Evolutionary conservation across 2,797 vertebrate genomes (phyloP).

Genomic region (Iguana delicatissima): DNA sequence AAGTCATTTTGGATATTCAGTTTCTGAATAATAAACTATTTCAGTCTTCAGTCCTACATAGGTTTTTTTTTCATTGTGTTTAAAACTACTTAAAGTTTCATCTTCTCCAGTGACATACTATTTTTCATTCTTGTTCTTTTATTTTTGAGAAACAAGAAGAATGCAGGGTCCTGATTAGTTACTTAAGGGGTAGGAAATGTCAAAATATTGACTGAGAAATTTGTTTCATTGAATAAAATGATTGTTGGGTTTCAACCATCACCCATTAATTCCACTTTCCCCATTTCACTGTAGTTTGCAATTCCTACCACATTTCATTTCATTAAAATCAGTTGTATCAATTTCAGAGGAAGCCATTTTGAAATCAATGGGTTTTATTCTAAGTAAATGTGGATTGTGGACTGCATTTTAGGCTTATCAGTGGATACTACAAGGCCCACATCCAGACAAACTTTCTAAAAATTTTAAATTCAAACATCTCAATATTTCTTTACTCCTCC

Average conservation of each 20-base stretch:
- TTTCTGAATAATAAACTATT: conserved; percentile 37
- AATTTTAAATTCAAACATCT: conserved; percentile 29
- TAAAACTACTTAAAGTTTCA: background rate
- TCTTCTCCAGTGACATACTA: background rate
- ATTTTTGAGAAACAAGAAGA: conserved; percentile 33
- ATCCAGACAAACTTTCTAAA: background rate
- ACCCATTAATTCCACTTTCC: background rate
- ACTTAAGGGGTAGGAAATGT: conserved; percentile 20
- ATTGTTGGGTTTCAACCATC: background rate
- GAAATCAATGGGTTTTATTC: background rate
- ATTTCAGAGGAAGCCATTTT: background rate
- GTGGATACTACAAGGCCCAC: background rate
- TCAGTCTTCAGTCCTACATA: conserved; percentile 12
- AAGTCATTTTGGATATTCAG: conserved; percentile 40
- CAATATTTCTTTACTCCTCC: background rate
- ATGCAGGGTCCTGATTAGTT: background rate
- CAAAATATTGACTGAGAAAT: background rate
- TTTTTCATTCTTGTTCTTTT: conserved; percentile 19
- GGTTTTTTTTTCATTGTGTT: background rate
- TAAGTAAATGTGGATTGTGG: background rate
- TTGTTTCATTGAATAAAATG: background rate
- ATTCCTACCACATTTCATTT: background rate
- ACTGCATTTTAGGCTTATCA: background rate
- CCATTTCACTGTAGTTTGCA: background rate
- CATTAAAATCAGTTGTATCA: background rate